Base-by-base conservation (phyloP, 2,113 vertebrate genomes). In the Sturnus vulgaris region DNA sequence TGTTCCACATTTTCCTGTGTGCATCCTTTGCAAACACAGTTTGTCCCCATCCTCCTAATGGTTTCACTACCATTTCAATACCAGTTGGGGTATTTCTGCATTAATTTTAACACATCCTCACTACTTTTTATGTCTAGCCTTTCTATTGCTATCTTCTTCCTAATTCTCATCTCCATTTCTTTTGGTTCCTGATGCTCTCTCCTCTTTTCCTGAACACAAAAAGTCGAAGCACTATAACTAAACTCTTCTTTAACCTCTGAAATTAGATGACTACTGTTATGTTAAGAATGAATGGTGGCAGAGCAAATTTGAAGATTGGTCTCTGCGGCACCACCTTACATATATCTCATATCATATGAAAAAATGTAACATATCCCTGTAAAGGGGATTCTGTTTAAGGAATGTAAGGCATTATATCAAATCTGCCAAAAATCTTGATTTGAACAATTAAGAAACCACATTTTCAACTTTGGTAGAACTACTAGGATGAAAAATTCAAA, bases 1-100 rank as follows among this genome's bases (percentile, higher is more conserved):
- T 63, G 35, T 42, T 85, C 23, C 47, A 35, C 15, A 22, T 75
- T 71, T 82, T 50, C 33, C 39, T 46, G 5, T 0, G 0, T 9
- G 11, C 28, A 69, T 70, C 20, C 35, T 86, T 70, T 27, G 13
- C n/a, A 80, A 86, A 69, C 13, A 18, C 2, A 6, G 19, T 82
- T 76, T 82, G 35, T 14, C 20, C 33, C 16, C 22, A 3, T 50
- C 17, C 22, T 53, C 18, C 9, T 46, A 50, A 11, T 15, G 4
- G 23, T 39, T 92, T 59, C 14, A 19, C 57, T 81, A 37, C 37
- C 37, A 37, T 37, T 37, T 37, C 37, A 37, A 37, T 78, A 64
- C 31, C 20, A 56, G 18, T 50, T 27, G 40, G 23, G 14, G 16
- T 0, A 3, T 10, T 40, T 60, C 44, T 70, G 12, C n/a, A 57